Conservation (phyloP, 1,140 invertebrate genomes). For the Popillia japonica region DNA sequence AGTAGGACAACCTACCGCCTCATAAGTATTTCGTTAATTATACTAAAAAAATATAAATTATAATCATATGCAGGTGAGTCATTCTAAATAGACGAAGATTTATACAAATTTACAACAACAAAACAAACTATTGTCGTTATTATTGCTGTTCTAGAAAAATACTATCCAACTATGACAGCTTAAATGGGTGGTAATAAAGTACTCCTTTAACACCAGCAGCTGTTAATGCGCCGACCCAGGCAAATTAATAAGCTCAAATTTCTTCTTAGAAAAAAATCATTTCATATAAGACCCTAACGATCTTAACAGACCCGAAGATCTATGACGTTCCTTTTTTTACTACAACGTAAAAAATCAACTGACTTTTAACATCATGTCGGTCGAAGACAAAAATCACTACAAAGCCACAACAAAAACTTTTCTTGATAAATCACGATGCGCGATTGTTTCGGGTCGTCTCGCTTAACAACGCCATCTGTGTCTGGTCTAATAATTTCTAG, state of each 20-base stretch:
- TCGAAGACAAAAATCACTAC: not conserved
- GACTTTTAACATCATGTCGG: not conserved
- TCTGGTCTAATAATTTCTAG: slow-evolving; percentile 26
- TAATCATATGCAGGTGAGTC: too few relatives aligned
- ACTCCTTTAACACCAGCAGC: slow-evolving; percentile 8
- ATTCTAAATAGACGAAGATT: too few relatives aligned
- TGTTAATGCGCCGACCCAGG: not conserved
- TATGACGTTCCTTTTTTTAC: not conserved
- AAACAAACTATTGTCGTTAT: too few relatives aligned
- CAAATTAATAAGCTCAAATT: slow-evolving; percentile 23
- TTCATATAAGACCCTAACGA: not conserved
- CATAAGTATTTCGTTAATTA: too few relatives aligned
- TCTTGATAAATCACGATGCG: slow-evolving; percentile 21
- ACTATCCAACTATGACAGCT: not conserved
- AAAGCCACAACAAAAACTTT: not conserved
- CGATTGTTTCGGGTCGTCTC: not conserved
- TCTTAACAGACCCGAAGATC: slow-evolving; percentile 18
- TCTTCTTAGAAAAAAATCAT: not conserved
- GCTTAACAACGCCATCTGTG: not conserved
- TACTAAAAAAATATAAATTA: too few relatives aligned
- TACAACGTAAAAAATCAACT: not conserved
- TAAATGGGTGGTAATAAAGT: not conserved
- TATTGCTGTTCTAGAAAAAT: too few relatives aligned
- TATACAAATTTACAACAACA: too few relatives aligned
- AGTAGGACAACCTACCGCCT: too few relatives aligned